phyloP scores from a whole-genome alignment of 2,113 vertebrate genomes.

The Lanius ludovicianus region DNA sequence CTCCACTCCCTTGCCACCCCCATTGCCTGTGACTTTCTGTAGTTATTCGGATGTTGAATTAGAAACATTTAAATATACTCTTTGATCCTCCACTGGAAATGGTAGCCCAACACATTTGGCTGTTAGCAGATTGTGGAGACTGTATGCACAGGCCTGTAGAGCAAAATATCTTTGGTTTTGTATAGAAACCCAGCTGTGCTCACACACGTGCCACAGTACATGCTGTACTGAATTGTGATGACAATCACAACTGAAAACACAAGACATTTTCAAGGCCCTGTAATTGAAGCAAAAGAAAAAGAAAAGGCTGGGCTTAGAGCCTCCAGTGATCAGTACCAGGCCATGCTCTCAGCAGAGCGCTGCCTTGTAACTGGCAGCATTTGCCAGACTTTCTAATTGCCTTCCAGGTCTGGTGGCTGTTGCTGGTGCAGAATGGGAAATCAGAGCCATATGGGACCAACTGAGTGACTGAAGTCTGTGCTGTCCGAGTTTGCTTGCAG shows the following conservation, averaged over 20 bases:
- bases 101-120: background rate
- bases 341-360: background rate
- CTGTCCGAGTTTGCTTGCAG: background rate
- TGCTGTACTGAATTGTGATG: conserved; percentile 39
- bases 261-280: background rate
- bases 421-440: conserved; percentile 11
- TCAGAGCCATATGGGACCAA: background rate
- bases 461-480: background rate
- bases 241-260: conserved; percentile 50
- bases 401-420: conserved; percentile 29
- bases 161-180: conserved; percentile 36
- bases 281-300: conserved; percentile 38
- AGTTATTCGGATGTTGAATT: background rate
- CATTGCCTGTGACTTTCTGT: background rate
- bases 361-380: conserved; percentile 6
- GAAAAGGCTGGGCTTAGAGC: conserved; percentile 35
- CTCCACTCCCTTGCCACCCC: background rate
- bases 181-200: conserved; percentile 31
- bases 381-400: conserved; percentile 47
- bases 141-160: background rate
- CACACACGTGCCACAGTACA: background rate
- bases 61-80: background rate
- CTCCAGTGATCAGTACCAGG: conserved; percentile 47
- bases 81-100: conserved; percentile 18
- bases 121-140: conserved; percentile 15